Evolutionary conservation across 1,140 invertebrate species (phyloP).

Genomic region (Ooceraea biroi): DNA sequence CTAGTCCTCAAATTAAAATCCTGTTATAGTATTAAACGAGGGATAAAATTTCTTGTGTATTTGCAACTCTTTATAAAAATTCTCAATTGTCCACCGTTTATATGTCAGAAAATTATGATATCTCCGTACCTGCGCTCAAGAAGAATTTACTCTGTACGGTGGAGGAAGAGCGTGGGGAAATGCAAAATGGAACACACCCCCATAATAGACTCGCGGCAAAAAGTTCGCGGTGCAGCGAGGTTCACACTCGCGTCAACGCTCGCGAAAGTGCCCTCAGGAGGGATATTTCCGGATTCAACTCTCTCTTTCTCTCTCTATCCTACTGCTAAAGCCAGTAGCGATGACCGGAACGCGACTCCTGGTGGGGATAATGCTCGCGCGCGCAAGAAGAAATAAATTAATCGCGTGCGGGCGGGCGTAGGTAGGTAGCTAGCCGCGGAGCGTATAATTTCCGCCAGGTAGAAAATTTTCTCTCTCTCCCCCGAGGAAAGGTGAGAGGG

Average conservation of each 20-base stretch:
- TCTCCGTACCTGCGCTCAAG: not conserved
- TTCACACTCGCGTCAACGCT: constrained; percentile 50
- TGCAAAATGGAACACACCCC: constrained; percentile 10
- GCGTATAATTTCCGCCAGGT: constrained; percentile 65
- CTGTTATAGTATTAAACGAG: not conserved
- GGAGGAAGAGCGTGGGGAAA: not conserved
- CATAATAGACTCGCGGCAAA: constrained; percentile 37
- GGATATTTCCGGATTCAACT: constrained; percentile 59
- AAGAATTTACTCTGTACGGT: not conserved
- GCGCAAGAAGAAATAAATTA: constrained; percentile 71
- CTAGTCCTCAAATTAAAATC: not conserved
- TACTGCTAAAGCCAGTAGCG: constrained; percentile 41
- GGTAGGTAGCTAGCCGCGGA: constrained; percentile 15
- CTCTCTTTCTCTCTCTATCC: too few relatives aligned
- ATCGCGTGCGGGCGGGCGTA: constrained; percentile 64
- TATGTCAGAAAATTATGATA: constrained; percentile 11
- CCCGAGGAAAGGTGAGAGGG: not conserved
- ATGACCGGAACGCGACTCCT: constrained; percentile 59
- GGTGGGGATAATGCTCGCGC: constrained; percentile 47
- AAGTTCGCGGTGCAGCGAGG: constrained; percentile 29
- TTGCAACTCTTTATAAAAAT: not conserved
- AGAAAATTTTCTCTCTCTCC: constrained; percentile 52
- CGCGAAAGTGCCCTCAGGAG: constrained; percentile 58
- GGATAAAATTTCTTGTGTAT: not conserved
- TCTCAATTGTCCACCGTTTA: not conserved